Base-by-base conservation (phyloP, 1,140 invertebrate species). In the Drosophila orosa region DNA sequence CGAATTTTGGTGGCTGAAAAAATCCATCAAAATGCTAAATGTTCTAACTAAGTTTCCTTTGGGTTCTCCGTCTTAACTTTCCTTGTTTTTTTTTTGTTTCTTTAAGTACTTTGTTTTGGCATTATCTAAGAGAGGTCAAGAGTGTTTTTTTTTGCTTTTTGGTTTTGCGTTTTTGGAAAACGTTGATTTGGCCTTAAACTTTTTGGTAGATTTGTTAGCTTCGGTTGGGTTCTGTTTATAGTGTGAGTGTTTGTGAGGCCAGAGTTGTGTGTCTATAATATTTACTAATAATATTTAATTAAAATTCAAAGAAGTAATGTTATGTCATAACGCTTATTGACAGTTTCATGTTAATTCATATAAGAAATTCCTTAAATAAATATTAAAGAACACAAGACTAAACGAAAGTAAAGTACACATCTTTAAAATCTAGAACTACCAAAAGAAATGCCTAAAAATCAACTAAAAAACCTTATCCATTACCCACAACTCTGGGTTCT, bases 131-230 rank as follows among this genome's bases (percentile, higher is more conserved):
- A 75, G 80, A 89, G 80, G 77, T 84, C 74, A 78, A 89, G 71
- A 78, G 74, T 84, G 62, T 84, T 58, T 65, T 48, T 55, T 47
- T 35, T 48, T 58, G 39, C 6, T 33, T 52, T 52, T 84, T 68
- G 47, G 47, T 77, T 83, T 80, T 59, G 52, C 80, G 76, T 80
- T 86, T 84, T 89, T 89, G 85, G 80, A 89, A 89, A 89, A 89
- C 84, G 77, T 80, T 84, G 65, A 89, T 89, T 86, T 87, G 84
- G 75, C 79, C 67, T 66, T 78, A 72, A 54, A 72, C 33, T 45
- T 61, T 55, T 72, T 84, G 61, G 66, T 71, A 75, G 61, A 80
- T 78, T 80, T 87, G 80, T 78, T 89, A 85, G 74, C 65, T 78
- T 85, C 74, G 82, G 78, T 86, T 85, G 73, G 80, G 80, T 74